Conservation (phyloP, 1,140 invertebrate genomes). For the Nephila pilipes region DNA sequence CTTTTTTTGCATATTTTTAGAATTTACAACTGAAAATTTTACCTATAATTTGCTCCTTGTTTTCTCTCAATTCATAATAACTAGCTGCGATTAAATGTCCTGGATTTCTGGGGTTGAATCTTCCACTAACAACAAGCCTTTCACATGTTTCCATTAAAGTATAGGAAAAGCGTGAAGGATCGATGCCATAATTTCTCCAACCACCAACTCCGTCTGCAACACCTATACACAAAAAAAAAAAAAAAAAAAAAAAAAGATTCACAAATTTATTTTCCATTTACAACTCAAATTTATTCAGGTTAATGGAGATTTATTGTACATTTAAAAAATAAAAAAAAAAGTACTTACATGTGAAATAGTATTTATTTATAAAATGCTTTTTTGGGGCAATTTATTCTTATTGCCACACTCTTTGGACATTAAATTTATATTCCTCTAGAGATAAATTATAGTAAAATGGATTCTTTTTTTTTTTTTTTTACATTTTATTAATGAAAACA, state of each 20-base stretch:
- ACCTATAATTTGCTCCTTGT: slow-evolving; percentile 95
- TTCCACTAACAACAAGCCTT: slow-evolving; percentile 90
- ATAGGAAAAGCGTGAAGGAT: slow-evolving; percentile 96
- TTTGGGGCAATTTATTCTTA: too few relatives aligned
- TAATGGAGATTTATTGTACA: too few relatives aligned
- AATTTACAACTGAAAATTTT: slow-evolving; percentile 71
- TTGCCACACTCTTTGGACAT: too few relatives aligned
- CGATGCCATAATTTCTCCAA: slow-evolving; percentile 98
- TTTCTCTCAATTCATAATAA: slow-evolving; percentile 94
- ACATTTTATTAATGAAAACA: too few relatives aligned
- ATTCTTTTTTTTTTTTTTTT: too few relatives aligned
- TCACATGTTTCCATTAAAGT: slow-evolving; percentile 97
- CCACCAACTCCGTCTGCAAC: slow-evolving; percentile 99
- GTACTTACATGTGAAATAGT: too few relatives aligned
- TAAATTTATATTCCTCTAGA: too few relatives aligned
- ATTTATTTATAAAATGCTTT: too few relatives aligned
- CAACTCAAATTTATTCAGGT: too few relatives aligned
- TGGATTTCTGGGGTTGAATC: slow-evolving; percentile 92
- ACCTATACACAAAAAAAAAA: slow-evolving; percentile 85
- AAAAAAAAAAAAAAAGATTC: neutral
- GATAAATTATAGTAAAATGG: too few relatives aligned
- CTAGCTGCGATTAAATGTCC: slow-evolving; percentile 92
- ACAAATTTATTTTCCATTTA: neutral
- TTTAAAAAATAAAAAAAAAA: too few relatives aligned
- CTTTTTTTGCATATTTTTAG: too few relatives aligned